These are phyloP conservation scores for Drosophila sulfurigaster DNA, from an alignment of 1,140 invertebrate genomes.

Conservation along the genomic window DNA sequence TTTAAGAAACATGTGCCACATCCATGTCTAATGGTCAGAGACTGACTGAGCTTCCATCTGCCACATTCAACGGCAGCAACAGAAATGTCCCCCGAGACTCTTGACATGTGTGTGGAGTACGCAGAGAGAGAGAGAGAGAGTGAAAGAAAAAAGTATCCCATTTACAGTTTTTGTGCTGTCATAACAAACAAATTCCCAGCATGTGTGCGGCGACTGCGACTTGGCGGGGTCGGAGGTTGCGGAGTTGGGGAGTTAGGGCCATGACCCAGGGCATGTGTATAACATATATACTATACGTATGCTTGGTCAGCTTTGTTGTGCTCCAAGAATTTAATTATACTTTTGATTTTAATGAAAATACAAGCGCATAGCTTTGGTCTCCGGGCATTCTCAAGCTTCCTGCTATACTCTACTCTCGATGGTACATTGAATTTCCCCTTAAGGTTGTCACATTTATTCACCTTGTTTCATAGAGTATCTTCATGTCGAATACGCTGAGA, in stretches of 20 bases:
- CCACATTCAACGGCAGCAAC: neutral
- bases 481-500: neutral
- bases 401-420: conserved; percentile 11
- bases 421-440: neutral
- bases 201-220: conserved; percentile 42
- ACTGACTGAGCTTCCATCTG: conserved; percentile 12
- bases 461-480: neutral
- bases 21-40: conserved; percentile 49
- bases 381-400: neutral
- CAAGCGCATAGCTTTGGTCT: conserved; percentile 16
- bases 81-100: conserved; percentile 18
- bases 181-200: conserved; percentile 73
- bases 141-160: conserved; percentile 32
- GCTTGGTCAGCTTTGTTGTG: conserved; percentile 37
- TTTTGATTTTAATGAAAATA: conserved; percentile 75
- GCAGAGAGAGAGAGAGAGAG: neutral
- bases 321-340: conserved; percentile 71
- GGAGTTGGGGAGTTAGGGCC: neutral
- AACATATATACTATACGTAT: conserved; percentile 1
- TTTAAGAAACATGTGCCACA: conserved; percentile 46
- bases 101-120: conserved; percentile 23
- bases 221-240: neutral
- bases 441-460: neutral
- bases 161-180: conserved; percentile 63
- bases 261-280: conserved; percentile 1